Percentiles rank a stretch among this genome's conserved stretches.
Conservation (phyloP, 2,797 vertebrate species). For the Mus caroli region DNA sequence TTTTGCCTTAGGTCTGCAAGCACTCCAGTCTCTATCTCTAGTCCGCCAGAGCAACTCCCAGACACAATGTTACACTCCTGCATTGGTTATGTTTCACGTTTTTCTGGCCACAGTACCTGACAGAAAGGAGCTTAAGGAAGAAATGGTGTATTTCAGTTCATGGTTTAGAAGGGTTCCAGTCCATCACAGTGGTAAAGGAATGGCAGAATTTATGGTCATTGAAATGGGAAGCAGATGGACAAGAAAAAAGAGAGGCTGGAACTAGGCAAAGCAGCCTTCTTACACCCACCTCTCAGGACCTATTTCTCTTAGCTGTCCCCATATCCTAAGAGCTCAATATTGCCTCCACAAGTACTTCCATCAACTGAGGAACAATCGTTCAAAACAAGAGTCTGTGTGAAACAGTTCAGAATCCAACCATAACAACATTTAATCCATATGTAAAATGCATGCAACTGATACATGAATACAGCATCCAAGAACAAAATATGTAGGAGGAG, state of each 20-base stretch:
- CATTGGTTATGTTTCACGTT: not conserved
- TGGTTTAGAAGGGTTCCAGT: not conserved
- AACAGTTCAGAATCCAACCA: not conserved
- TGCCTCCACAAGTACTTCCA: not conserved
- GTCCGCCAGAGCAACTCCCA: not conserved
- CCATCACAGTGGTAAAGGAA: not conserved
- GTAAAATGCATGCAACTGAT: not conserved
- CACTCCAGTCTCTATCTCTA: not conserved
- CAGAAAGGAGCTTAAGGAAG: not conserved
- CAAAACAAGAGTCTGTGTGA: not conserved
- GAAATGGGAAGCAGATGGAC: not conserved
- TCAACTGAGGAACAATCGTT: not conserved
- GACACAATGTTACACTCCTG: not conserved
- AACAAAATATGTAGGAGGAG: not conserved
- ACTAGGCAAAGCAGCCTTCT: not conserved
- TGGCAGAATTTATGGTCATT: not conserved
- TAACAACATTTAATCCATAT: not conserved
- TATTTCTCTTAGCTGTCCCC: not conserved
- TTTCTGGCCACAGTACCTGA: not conserved
- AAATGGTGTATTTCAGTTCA: not conserved
- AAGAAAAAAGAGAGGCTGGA: not conserved
- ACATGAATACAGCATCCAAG: not conserved
- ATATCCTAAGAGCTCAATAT: too few relatives aligned
- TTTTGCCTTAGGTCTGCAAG: not conserved
- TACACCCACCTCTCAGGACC: too few relatives aligned